Evolutionary conservation across 1,140 invertebrate genomes (phyloP), one percentile per base, ranked within the genome.

Genomic region (Carposina sasakii): DNA sequence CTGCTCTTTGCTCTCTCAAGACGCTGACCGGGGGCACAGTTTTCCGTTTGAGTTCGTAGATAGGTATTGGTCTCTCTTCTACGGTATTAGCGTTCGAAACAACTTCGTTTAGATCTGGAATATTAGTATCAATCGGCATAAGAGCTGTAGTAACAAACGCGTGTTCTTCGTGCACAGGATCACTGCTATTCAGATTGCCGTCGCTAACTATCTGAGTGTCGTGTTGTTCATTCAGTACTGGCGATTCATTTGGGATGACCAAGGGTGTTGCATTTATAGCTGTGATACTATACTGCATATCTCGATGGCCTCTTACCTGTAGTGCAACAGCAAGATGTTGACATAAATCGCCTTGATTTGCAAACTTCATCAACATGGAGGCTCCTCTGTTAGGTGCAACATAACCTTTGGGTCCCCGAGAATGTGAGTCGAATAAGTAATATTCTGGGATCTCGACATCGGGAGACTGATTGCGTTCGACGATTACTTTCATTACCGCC

Each of bases 321-420:
- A 42, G 22, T n/a, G 15, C 40, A 4, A 42, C 22, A 9, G 10
- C 4, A 4, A 42, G 13, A 12, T 42, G 40, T 42, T 24, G 20
- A 8, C 22, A 42, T 23, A 42, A 15, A n/a, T 10, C 10, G 13
- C 10, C 20, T 42, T 23, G 21, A n/a, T 12, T 13, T 42, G 40
- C 2, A 42, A 22, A 42, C 24, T 24, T 23, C 22, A 23, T 42
- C 15, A 42, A 3, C 40, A 42, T 42, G 3, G 40, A 42, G 8
- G 20, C 22, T 23, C 40, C 22, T 4, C 10, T 42, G 10, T 23
- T 23, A n/a, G 21, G 12, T 24, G 40, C 40, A 23, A 42, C 20
- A 24, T 8, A 42, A 23, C 40, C 40, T 42, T 42, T 42, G 9
- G 40, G 40, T 42, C 40, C 40, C 22, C 40, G n/a, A 4, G 40